These are phyloP conservation scores for Vipera latastei DNA, from an alignment of 2,797 vertebrate species.

Conservation along the genomic window DNA sequence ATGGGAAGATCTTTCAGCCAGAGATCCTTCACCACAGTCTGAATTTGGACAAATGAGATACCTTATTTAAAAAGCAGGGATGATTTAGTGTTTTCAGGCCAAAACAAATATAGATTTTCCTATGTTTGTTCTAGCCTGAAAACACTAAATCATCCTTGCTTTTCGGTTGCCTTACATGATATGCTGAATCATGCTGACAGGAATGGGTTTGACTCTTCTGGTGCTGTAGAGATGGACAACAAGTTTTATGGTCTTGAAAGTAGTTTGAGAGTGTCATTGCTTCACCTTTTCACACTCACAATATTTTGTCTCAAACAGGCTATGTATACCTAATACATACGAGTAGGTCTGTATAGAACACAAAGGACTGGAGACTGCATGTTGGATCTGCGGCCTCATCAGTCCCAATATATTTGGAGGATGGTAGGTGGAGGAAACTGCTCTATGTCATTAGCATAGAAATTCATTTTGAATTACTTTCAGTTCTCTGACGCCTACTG, in stretches of 20 bases:
- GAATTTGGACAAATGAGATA: neutral
- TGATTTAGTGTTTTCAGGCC: no score
- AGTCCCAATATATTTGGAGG: neutral
- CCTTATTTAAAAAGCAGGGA: neutral
- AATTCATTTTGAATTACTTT: neutral
- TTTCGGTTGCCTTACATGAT: conserved; percentile 19
- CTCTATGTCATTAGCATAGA: neutral
- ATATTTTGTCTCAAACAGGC: neutral
- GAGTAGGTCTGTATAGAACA: neutral
- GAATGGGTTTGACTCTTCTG: conserved; percentile 11
- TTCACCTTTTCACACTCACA: neutral
- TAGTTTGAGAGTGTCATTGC: neutral
- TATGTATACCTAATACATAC: neutral
- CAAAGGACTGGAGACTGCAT: neutral
- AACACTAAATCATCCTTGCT: conserved; percentile 24
- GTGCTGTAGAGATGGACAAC: neutral
- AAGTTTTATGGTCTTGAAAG: neutral
- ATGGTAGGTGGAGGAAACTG: neutral
- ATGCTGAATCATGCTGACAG: conserved; percentile 24
- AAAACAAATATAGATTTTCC: neutral
- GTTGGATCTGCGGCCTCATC: neutral
- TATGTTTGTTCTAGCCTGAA: neutral
- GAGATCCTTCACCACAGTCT: neutral
- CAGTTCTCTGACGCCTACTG: neutral
- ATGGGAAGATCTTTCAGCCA: neutral